Evolutionary conservation across 2,888 invertebrate species (phyloP), one percentile per base, ranked within the genome.

Genomic region (Drosophila histrio): DNA sequence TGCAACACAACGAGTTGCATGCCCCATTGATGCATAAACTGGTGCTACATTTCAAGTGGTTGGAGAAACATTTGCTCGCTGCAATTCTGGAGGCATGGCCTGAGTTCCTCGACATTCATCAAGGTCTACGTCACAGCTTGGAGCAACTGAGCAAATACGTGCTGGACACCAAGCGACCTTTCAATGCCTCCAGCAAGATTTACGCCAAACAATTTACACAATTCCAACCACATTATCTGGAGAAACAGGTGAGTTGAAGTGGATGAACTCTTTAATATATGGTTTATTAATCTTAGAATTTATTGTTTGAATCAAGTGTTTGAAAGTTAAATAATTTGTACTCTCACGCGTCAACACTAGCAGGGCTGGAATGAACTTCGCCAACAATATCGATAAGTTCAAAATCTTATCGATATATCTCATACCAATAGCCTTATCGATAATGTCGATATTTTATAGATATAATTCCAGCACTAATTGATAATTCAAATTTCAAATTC

Each of bases 41-140:
- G 0, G 92, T 94, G 72, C 92, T 96, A 9, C 96, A 96, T 87
- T 95, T 94, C 79, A 95, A 94, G 90, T 96, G 96, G 96, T 89
- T 96, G 32, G 91, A 93, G 15, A 96, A 96, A 88, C 93, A 94
- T 90, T 91, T 94, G 21, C 83, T 95, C 1, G 87, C 62, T 13
- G 63, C 68, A 0, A 11, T 85, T 4, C 76, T 76, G 1, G 59
- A 76, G 2, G 30, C 70, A 43, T 53, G 62, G 58, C 56, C 67
- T 0, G 53, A 61, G 0, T 58, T 49, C 7, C 13, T 63, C 0
- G n/a, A 61, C 0, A n/a, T 5, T 0, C 38, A 85, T 46, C 24
- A 62, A 0, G 54, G 77, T 1, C 78, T 89, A 5, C 62, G 79
- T 6, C 32, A 13, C 0, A 77, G 72, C 50, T 49, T 89, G 2